Evolutionary conservation across 2,888 invertebrate genomes (phyloP), one percentile per base, ranked within the genome.

Genomic region (Microchrysa polita): DNA sequence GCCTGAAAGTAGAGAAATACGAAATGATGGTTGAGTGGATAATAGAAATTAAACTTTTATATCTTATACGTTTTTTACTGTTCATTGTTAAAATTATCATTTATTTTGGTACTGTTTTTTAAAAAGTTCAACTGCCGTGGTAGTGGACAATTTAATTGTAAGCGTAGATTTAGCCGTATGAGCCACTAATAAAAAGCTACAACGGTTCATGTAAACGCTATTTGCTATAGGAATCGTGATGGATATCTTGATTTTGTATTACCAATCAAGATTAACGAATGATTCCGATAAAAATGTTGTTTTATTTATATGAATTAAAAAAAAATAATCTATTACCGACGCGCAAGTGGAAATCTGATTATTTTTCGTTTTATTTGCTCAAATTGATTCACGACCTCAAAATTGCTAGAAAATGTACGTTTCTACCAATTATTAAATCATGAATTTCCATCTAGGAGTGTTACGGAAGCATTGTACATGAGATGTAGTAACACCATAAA

Each of bases 1-100:
- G 77, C 96, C 96, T 93, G 85, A 16, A 81, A 81, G 65, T 78
- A 75, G 76, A 57, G 20, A 14, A 55, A 69, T 34, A n/a, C n/a
- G 27, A 53, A 67, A 22, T 12, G 48, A 12, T 48, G 48, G 2
- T 48, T n/a, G 48, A 55, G 55, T 14, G 7, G 42, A 9, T 42
- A 7, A 42, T 42, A 9, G 7, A 12, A 7, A 7, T 42, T 42
- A 12, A 42, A 42, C 12, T 42, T 42, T 12, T 9, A 42, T 42
- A 42, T 42, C 12, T 12, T 42, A 12, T 7, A 42, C n/a, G n/a
- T n/a, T n/a, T n/a, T n/a, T n/a, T n/a, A n/a, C n/a, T n/a, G n/a
- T n/a, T n/a, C n/a, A n/a, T n/a, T n/a, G n/a, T n/a, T n/a, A n/a
- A n/a, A n/a, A n/a, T n/a, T n/a, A n/a, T n/a, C n/a, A 42, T 42